phyloP scores from a whole-genome alignment of 2,113 vertebrate genomes.

The Onychostoma macrolepis region DNA sequence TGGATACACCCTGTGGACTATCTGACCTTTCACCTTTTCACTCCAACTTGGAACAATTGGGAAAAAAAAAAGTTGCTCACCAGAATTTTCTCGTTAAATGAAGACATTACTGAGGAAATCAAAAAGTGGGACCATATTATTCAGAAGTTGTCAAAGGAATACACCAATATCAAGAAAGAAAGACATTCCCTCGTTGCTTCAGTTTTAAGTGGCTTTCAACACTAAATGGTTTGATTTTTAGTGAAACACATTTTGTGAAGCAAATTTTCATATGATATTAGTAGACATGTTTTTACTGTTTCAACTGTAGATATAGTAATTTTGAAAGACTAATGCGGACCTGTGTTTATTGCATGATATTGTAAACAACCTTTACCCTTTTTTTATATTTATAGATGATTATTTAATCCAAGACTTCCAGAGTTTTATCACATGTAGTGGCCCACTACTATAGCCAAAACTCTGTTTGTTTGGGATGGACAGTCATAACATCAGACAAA shows the following conservation, averaged over 20 bases:
- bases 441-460: background rate
- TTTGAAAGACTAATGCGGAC: background rate
- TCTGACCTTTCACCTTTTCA: slow-evolving; percentile 40
- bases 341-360: slow-evolving; percentile 7
- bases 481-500: slow-evolving; percentile 20
- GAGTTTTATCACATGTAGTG: slow-evolving; percentile 7
- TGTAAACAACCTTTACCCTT: background rate
- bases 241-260: background rate
- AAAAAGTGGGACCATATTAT: slow-evolving; percentile 49
- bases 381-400: slow-evolving; percentile 37
- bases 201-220: slow-evolving; percentile 39
- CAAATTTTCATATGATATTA: slow-evolving; percentile 1
- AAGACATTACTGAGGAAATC: slow-evolving; percentile 36
- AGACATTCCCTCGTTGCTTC: slow-evolving; percentile 46
- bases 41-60: slow-evolving; percentile 26
- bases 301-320: background rate
- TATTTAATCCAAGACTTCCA: slow-evolving; percentile 45
- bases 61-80: slow-evolving; percentile 7
- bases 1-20: slow-evolving; percentile 44
- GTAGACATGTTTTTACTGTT: slow-evolving; percentile 1
- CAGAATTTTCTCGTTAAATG: background rate
- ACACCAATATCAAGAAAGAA: slow-evolving; percentile 32
- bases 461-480: slow-evolving; percentile 12
- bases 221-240: slow-evolving; percentile 11
- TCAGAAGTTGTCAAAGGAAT: slow-evolving; percentile 50